Evolutionary conservation across 2,797 vertebrate species (phyloP).

Genomic region (Astyanax mexicanus): DNA sequence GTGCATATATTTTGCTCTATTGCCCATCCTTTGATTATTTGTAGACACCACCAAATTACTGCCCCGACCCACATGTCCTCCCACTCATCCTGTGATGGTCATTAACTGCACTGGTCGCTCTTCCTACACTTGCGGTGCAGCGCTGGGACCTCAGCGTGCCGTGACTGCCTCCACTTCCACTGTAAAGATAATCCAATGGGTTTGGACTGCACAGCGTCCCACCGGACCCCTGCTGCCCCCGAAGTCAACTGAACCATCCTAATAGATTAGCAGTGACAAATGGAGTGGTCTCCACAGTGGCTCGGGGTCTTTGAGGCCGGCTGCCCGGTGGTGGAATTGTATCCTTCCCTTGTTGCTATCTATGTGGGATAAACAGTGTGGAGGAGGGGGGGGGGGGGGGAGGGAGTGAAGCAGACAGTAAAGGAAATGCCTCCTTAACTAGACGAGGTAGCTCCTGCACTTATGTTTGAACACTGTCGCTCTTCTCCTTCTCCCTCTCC

Average conservation of each 20-base stretch:
- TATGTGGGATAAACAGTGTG: conserved; percentile 61
- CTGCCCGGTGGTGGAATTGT: conserved; percentile 56
- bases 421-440: conserved; percentile 84
- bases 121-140: conserved; percentile 70
- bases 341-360: conserved; percentile 55
- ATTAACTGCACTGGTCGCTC: conserved; percentile 49
- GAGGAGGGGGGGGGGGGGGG: conserved; percentile 52
- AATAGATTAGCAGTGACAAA: conserved; percentile 76
- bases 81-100: conserved; percentile 34
- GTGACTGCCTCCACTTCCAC: conserved; percentile 74
- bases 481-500: conserved; percentile 47
- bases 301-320: conserved; percentile 48
- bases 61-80: conserved; percentile 19
- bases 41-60: conserved; percentile 52
- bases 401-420: conserved; percentile 70
- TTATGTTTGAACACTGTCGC: conserved; percentile 69
- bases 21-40: background rate
- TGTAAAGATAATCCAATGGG: conserved; percentile 66
- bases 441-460: conserved; percentile 65
- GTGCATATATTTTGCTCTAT: background rate
- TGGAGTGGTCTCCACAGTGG: conserved; percentile 62
- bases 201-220: conserved; percentile 61
- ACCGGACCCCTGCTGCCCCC: conserved; percentile 52
- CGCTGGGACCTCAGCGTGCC: conserved; percentile 65
- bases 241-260: conserved; percentile 55